Evolutionary conservation across 2,888 invertebrate genomes (phyloP).

Genomic region (Tubulanus polymorphus): DNA sequence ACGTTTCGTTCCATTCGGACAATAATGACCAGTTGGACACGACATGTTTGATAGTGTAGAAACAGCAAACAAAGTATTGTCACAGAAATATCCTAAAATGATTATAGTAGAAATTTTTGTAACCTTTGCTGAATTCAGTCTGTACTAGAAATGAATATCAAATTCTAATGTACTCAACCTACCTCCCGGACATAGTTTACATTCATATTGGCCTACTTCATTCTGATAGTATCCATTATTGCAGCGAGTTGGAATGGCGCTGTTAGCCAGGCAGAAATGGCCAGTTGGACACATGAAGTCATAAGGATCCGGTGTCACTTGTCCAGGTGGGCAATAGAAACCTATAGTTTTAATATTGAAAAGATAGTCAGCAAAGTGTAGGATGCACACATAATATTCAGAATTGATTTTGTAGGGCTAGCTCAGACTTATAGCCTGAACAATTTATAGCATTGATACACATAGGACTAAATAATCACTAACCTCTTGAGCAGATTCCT

Average conservation of each 20-base stretch:
- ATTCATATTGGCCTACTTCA: conserved; percentile 29
- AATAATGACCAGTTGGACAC: conserved; percentile 39
- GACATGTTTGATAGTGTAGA: conserved; percentile 29
- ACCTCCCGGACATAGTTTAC: conserved; percentile 44
- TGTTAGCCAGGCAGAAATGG: conserved; percentile 31
- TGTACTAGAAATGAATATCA: neutral
- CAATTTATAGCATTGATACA: too few species aligned
- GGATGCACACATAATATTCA: neutral
- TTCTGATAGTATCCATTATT: conserved; percentile 35
- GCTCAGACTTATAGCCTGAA: too few species aligned
- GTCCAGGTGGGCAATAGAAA: conserved; percentile 45
- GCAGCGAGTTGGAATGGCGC: conserved; percentile 32
- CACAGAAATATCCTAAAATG: conserved; percentile 39
- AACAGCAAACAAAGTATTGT: conserved; percentile 30
- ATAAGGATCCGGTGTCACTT: conserved; percentile 33
- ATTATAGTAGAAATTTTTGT: neutral
- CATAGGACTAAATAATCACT: too few species aligned
- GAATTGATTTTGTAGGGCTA: neutral
- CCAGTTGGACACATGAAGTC: conserved; percentile 37
- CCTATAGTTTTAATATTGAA: conserved; percentile 26
- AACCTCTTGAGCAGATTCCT: conserved; percentile 35
- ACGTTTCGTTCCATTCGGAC: conserved; percentile 30
- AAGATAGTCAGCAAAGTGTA: too few species aligned
- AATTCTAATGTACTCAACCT: neutral
- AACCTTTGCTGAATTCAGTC: neutral